Evolutionary conservation across 2,888 invertebrate species (phyloP).

Genomic region (Ophion costatus): DNA sequence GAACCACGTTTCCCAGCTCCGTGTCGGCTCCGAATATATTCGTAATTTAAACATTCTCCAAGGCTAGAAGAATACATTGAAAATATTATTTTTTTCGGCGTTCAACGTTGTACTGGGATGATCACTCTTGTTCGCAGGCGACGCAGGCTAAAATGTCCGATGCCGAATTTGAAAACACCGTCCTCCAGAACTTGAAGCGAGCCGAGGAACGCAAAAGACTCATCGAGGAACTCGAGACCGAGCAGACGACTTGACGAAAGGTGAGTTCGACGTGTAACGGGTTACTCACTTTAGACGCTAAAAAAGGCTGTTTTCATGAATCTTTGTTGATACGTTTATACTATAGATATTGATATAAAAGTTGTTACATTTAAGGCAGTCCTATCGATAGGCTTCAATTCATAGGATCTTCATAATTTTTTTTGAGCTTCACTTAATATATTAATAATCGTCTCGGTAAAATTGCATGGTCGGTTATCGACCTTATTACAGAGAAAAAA

Average conservation of each 20-base stretch:
- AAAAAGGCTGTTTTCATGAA: no score
- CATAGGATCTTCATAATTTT: no score
- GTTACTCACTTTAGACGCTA: no score
- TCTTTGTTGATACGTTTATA: no score
- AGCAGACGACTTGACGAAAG: constrained; percentile 82
- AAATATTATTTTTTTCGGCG: neutral
- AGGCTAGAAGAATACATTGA: neutral
- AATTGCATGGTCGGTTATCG: no score
- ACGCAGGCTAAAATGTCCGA: constrained; percentile 81
- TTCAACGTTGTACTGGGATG: neutral
- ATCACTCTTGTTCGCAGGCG: constrained; percentile 62
- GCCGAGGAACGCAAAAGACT: constrained; percentile 93
- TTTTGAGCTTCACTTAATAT: no score
- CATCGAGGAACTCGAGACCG: constrained; percentile 88
- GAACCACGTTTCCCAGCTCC: constrained; percentile 71
- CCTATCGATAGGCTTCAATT: no score
- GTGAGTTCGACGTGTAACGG: constrained; percentile 8
- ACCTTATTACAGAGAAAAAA: no score
- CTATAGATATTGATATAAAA: no score
- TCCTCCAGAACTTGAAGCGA: constrained; percentile 91
- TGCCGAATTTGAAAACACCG: constrained; percentile 92
- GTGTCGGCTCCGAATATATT: constrained; percentile 77
- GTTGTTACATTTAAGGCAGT: no score
- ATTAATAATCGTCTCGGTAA: no score
- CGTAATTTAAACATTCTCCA: constrained; percentile 62